These are phyloP conservation scores for Paralichthys olivaceus DNA, from an alignment of 2,113 vertebrate species.

Conservation along the genomic window DNA sequence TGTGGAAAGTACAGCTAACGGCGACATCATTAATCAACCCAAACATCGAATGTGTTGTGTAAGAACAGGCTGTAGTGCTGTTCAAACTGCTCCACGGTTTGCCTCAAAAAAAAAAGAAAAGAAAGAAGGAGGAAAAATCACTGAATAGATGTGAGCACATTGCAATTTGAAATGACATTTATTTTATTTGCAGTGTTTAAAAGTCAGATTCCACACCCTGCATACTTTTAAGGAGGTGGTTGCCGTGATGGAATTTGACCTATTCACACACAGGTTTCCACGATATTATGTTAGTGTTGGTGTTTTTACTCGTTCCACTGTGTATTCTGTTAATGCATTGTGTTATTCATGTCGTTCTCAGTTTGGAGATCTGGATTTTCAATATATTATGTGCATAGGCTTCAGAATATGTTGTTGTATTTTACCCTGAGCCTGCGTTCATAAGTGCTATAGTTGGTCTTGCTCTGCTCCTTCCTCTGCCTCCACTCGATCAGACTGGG, in stretches of 20 bases:
- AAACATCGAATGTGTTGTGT: constrained; percentile 3
- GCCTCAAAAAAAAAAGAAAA: background rate
- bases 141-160: background rate
- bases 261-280: background rate
- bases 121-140: background rate
- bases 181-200: constrained; percentile 17
- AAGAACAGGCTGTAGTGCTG: background rate
- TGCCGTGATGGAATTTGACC: constrained; percentile 16
- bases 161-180: constrained; percentile 5
- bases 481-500: constrained; percentile 97
- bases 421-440: constrained; percentile 96
- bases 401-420: background rate
- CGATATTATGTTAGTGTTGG: background rate
- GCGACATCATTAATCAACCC: constrained; percentile 26
- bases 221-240: background rate
- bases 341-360: no score
- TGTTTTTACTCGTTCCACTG: background rate
- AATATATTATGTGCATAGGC: background rate
- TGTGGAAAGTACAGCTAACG: constrained; percentile 45
- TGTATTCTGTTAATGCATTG: background rate
- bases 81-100: background rate
- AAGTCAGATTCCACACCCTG: constrained; percentile 17
- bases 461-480: constrained; percentile 95
- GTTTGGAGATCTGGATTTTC: background rate
- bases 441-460: constrained; percentile 93